Conservation (phyloP, 2,888 invertebrate species). For the Rhamnusium bicolor region DNA sequence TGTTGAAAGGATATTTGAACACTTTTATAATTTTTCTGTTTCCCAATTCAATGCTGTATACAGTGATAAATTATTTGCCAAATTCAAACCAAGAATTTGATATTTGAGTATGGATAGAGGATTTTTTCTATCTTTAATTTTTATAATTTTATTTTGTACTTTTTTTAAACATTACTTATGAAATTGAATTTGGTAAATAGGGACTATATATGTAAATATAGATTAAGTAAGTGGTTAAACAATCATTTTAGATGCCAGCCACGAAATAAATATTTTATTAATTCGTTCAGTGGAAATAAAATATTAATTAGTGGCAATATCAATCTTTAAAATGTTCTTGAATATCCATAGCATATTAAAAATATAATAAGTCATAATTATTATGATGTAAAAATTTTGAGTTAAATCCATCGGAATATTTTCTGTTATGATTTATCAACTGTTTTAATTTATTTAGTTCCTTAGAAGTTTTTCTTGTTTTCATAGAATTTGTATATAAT, state of each 20-base stretch:
- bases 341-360: constrained; percentile 4
- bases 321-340: background rate
- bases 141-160: background rate
- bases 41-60: background rate
- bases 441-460: background rate
- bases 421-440: background rate
- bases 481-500: background rate
- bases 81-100: background rate
- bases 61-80: background rate
- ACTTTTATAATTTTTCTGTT: background rate
- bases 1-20: background rate
- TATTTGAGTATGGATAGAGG: background rate
- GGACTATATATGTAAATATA: background rate
- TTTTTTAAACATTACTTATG: background rate
- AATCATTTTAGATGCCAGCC: background rate
- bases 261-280: background rate
- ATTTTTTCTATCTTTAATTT: background rate
- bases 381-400: constrained; percentile 4
- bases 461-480: background rate
- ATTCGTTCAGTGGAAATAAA: background rate
- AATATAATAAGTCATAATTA: background rate
- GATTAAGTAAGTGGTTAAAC: background rate
- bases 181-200: background rate
- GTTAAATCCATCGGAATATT: background rate
- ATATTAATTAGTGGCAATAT: background rate